Evolutionary conservation across 1,140 invertebrate genomes (phyloP).

Genomic region (Nasonia longicornis): DNA sequence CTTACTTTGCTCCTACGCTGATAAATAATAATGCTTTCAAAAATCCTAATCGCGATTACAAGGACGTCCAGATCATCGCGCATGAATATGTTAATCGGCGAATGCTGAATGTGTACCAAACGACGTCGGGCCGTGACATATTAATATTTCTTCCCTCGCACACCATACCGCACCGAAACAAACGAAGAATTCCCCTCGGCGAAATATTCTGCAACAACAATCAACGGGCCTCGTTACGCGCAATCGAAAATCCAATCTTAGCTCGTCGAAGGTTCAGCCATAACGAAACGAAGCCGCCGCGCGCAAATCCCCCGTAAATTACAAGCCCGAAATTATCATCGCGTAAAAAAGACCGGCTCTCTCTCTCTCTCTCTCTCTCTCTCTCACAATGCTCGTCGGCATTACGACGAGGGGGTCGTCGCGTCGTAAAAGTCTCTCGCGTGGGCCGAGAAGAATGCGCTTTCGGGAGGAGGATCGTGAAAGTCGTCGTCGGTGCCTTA

Average conservation of each 20-base stretch:
- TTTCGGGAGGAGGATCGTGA: slow-evolving; percentile 2
- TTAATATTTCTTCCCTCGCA: too few species aligned
- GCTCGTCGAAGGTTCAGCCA: neutral
- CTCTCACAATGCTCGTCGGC: neutral
- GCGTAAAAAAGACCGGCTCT: neutral
- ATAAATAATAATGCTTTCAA: too few species aligned
- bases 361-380: too few species aligned
- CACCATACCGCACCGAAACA: too few species aligned
- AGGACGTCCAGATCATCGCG: too few species aligned
- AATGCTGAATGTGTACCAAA: too few species aligned
- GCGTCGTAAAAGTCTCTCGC: slow-evolving; percentile 18
- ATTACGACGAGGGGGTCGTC: slow-evolving; percentile 24
- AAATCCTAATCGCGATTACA: too few species aligned
- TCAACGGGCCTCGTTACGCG: neutral
- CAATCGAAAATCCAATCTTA: neutral
- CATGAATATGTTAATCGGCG: too few species aligned
- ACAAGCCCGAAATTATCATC: slow-evolving; percentile 19
- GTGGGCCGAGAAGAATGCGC: slow-evolving; percentile 3
- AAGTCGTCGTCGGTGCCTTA: slow-evolving; percentile 17
- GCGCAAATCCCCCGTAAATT: slow-evolving; percentile 20
- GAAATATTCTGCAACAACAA: too few species aligned
- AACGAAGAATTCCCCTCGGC: too few species aligned
- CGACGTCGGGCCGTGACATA: too few species aligned
- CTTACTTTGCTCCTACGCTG: neutral
- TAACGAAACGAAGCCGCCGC: too few species aligned